Evolutionary conservation across 2,113 vertebrate genomes (phyloP).

Genomic region (Engystomops pustulosus): DNA sequence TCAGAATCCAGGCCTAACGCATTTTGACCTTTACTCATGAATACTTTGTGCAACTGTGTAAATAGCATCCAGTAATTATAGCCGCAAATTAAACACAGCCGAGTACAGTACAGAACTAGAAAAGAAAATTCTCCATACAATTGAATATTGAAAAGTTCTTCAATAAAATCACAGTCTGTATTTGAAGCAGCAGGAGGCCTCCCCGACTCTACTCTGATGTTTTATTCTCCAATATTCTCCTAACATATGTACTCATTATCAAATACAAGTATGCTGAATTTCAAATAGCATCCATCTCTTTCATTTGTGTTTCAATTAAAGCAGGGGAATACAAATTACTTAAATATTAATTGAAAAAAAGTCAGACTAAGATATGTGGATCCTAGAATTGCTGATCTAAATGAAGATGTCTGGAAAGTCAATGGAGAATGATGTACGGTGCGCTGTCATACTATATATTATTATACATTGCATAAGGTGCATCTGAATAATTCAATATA

Average conservation of each 20-base stretch:
- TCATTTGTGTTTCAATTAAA: conserved; percentile 46
- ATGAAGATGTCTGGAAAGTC: conserved; percentile 21
- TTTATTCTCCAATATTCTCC: conserved; percentile 29
- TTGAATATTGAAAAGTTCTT: conserved; percentile 39
- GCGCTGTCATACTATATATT: conserved; percentile 19
- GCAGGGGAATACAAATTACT: conserved; percentile 43
- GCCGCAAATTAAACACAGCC: conserved; percentile 14
- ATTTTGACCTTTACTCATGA: conserved; percentile 9
- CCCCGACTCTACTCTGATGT: conserved; percentile 26
- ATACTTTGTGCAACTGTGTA: conserved; percentile 47
- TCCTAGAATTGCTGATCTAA: conserved; percentile 2
- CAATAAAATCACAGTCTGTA: conserved; percentile 31
- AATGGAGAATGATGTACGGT: conserved; percentile 4
- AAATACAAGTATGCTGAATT: conserved; percentile 51
- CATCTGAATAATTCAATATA: conserved; percentile 19
- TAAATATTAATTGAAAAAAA: conserved; percentile 52
- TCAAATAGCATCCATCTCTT: conserved; percentile 45
- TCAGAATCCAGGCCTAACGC: neutral
- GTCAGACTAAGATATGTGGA: conserved; percentile 6
- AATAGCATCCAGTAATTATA: conserved; percentile 34
- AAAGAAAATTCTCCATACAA: conserved; percentile 42
- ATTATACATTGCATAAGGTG: conserved; percentile 34
- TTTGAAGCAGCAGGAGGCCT: conserved; percentile 44
- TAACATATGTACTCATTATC: conserved; percentile 50
- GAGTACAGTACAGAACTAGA: conserved; percentile 17